Base-by-base conservation (phyloP, 2,797 vertebrate species). In the Acanthopagrus latus region DNA sequence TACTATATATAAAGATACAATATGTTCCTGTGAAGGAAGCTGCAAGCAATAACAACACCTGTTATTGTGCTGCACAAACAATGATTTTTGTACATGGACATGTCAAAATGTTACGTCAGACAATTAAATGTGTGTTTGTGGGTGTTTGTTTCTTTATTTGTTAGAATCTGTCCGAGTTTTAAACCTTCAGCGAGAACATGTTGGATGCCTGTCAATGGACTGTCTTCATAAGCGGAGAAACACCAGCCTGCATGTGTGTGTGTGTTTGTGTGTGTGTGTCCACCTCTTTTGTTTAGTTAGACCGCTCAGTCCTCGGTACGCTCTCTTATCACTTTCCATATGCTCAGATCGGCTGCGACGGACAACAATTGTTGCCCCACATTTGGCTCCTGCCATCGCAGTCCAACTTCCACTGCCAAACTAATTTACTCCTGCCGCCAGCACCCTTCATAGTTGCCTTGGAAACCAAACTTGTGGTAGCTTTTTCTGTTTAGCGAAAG, bases 391-490 rank as follows among this genome's bases (percentile, higher is more conserved):
- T 64, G 48, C 77, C 50, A 52, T 74, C 55, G 2, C 63, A 66
- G 76, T 80, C 66, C 66, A 75, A 81, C 83, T 85, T 83, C 57
- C 68, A 7, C 76, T 83, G 82, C 82, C 86, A 92, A 92, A 88
- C 76, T 80, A 74, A 91, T 92, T 92, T 92, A 85, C 84, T 90
- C 64, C 87, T 72, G 86, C 86, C 78, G 74, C 85, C 81, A 86
- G 91, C 86, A 67, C 81, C 86, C 80, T 74, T 76, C 67, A 85
- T 88, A 79, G 93, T 94, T 92, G 87, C 94, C 92, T 85, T 95
- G 94, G 91, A 91, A 95, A 95, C 93, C 48, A 91, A 92, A 91
- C 88, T 88, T 90, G 87, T 55, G 77, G 80, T 87, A 64, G 89
- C 78, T 82, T 88, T 77, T 77, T 88, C 81, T 89, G 82, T 89